Evolutionary conservation across 2,888 invertebrate genomes (phyloP).

Genomic region (Acrobasis suavella): DNA sequence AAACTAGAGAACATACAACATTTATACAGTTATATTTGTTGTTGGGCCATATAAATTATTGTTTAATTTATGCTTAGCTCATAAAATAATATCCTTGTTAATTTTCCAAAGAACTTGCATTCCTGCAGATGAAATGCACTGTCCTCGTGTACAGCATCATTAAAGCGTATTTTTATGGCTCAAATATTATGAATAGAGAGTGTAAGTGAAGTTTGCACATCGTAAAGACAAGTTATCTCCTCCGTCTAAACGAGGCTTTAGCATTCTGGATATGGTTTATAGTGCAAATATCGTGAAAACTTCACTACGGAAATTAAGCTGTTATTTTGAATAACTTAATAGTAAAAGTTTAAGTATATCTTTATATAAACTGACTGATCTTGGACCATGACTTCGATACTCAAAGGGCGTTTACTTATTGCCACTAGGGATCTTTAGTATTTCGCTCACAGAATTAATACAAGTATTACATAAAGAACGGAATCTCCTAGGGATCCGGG

Average conservation of each 20-base stretch:
- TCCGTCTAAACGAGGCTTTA: slow-evolving; percentile 40
- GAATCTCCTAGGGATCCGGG: no score
- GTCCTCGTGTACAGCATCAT: neutral
- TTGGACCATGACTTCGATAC: no score
- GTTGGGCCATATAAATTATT: no score
- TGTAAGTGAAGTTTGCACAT: slow-evolving; percentile 20
- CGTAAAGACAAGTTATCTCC: slow-evolving; percentile 21
- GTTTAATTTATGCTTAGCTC: no score
- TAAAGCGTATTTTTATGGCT: slow-evolving; percentile 20
- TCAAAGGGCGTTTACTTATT: no score
- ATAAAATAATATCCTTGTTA: no score
- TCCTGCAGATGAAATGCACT: neutral
- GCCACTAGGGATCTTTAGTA: no score
- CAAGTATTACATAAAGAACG: no score
- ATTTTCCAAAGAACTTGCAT: no score
- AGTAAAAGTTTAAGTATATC: neutral
- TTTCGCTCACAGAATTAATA: no score
- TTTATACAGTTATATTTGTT: no score
- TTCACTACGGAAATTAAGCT: slow-evolving; percentile 12
- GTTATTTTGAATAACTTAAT: neutral
- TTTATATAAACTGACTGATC: neutral
- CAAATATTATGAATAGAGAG: slow-evolving; percentile 37
- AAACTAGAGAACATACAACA: no score
- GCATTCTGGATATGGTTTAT: slow-evolving; percentile 36
- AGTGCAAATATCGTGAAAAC: slow-evolving; percentile 25